Percentiles rank a stretch among this genome's conserved stretches.
Evolutionary conservation across 2,888 invertebrate species (phyloP).

Genomic region (Lathronympha strigana): DNA sequence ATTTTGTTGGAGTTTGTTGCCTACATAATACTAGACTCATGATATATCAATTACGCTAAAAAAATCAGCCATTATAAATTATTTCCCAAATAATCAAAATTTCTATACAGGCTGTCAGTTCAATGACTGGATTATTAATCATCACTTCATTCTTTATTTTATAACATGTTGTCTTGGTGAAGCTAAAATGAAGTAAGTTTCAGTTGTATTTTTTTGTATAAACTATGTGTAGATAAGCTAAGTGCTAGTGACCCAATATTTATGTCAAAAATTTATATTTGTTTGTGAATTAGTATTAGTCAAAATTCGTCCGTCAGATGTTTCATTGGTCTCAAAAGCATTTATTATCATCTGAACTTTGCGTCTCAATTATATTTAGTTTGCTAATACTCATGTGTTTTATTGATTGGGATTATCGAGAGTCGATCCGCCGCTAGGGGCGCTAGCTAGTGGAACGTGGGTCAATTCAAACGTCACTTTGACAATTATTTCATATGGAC

Average conservation of each 20-base stretch:
- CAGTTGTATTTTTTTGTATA: slow-evolving; percentile 16
- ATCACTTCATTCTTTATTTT: background rate
- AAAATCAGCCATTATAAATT: no score
- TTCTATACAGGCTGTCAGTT: no score
- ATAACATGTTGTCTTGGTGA: no score
- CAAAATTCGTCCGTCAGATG: slow-evolving; percentile 28
- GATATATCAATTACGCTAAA: no score
- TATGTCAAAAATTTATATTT: background rate
- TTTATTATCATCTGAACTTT: slow-evolving; percentile 25
- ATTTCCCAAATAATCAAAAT: no score
- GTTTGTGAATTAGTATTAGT: slow-evolving; percentile 12
- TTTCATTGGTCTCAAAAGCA: slow-evolving; percentile 34
- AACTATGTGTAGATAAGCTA: background rate
- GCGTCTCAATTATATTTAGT: slow-evolving; percentile 39
- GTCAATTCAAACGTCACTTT: no score
- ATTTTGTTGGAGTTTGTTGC: no score
- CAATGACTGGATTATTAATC: no score
- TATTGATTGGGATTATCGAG: background rate
- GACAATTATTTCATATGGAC: no score
- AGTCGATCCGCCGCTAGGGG: no score
- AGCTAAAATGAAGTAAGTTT: slow-evolving; percentile 2
- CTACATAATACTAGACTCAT: no score
- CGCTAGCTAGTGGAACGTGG: no score
- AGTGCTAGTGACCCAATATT: background rate
- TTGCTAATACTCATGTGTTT: slow-evolving; percentile 32